Evolutionary conservation across 2,888 invertebrate species (phyloP), one percentile per base, ranked within the genome.

Genomic region (Polia nebulosa): DNA sequence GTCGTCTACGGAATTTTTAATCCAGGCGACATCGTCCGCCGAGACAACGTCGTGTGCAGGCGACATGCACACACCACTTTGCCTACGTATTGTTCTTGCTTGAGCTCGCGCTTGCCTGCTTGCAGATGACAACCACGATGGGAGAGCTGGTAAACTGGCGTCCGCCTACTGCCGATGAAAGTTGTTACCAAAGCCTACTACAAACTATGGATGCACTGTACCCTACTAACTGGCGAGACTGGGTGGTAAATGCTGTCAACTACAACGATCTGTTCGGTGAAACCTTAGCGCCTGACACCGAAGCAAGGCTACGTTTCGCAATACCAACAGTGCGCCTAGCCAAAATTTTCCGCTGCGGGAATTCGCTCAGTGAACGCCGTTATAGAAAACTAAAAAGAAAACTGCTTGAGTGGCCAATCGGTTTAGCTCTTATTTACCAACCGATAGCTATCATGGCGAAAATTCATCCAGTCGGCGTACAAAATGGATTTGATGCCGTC

Each of bases 341-440:
- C 41, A n/a, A 41, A 41, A 41, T 41, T 41, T n/a, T 41, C n/a
- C 41, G 41, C n/a, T 41, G 41, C n/a, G n/a, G 8, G 41, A 41
- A 41, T n/a, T 41, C 41, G 41, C 41, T 41, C 27, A 27, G 27
- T 49, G 49, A 49, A 49, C 49, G 49, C 49, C 9, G 17, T 27
- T 47, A 25, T 47, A 25, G 47, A 47, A 47, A 47, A 15, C 25
- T 25, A 25, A 25, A 47, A 47, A 15, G 39, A 47, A 47, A 47
- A 25, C 15, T 47, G 4, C 27, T 27, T 17, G 27, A 27, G 27
- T 27, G 49, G 49, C 49, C 49, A 27, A 49, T 49, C 27, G 49
- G 49, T n/a, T 49, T 49, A 49, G 17, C 49, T 49, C 17, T 49
- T n/a, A 27, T 27, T 17, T 49, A 49, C 25, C 25, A 15, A 47